Base-by-base conservation (phyloP, 1,140 invertebrate species). In the Adelges cooleyi region DNA sequence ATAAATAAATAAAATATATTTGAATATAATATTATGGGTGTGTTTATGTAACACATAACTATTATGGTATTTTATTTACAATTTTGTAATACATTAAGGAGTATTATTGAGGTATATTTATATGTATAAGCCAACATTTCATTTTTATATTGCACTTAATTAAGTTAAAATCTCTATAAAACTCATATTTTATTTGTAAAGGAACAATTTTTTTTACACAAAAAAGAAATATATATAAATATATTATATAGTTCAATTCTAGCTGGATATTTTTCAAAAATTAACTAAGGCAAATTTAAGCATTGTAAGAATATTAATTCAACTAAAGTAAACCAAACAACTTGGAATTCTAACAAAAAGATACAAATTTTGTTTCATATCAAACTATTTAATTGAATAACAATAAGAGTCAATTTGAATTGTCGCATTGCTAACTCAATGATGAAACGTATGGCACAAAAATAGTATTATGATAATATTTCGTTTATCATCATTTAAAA, bases 141-240 rank as follows among this genome's bases (percentile, higher is more conserved):
- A 38, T 13, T 27, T 46, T 46, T 48, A 62, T 62, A 62, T 62
- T 62, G 56, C 56, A 62, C 56, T 62, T 62, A 59, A 46, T 59
- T 46, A 44, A 59, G 40, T 59, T 59, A 15, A 48, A 59, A 62
- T n/a, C n/a, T n/a, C n/a, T n/a, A 62, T 29, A 33, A 62, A 62
- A 48, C 20, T 62, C 13, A 29, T 29, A 18, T 11, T 20, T 46
- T 62, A 33, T 62, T 62, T 25, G 23, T 62, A 62, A 33, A 62
- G 56, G 42, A 62, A 62, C 56, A 62, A 44, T 44, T 20, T 62
- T 15, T 33, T 62, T 48, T 44, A 18, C 22, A 25, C 44, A 59
- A n/a, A 56, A 56, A n/a, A 59, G 36, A 44, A n/a, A n/a, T n/a
- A 33, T 33, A 33, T 11, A 33, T 33, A 33, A 33, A 33, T 15